Conservation (phyloP, 2,888 invertebrate genomes). For the Yponomeuta plumbellus region DNA sequence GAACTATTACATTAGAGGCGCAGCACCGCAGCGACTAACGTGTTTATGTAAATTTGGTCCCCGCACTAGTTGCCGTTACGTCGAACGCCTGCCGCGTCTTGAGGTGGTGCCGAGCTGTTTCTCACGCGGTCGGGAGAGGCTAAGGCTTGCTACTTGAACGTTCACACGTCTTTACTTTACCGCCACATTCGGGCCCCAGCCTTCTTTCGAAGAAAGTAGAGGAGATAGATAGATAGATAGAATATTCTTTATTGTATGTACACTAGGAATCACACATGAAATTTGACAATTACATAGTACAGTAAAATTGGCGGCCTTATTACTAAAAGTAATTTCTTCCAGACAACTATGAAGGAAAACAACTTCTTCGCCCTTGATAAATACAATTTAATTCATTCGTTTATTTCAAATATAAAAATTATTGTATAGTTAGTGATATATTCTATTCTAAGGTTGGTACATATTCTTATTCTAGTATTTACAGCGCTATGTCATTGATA, state of each 20-base stretch:
- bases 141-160: too few species aligned
- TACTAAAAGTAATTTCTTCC: too few species aligned
- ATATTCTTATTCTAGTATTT: neutral
- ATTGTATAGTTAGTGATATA: too few species aligned
- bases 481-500: neutral
- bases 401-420: neutral
- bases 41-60: constrained; percentile 40
- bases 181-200: too few species aligned
- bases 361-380: neutral
- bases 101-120: neutral
- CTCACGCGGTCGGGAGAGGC: neutral
- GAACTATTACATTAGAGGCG: constrained; percentile 3
- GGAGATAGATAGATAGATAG: too few species aligned
- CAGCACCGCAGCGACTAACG: constrained; percentile 32
- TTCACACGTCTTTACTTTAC: too few species aligned
- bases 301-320: too few species aligned
- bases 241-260: too few species aligned
- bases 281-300: too few species aligned
- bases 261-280: too few species aligned
- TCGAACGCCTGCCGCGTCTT: constrained; percentile 2
- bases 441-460: too few species aligned
- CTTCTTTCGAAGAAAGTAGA: neutral
- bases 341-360: neutral
- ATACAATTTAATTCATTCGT: neutral
- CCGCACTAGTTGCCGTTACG: constrained; percentile 12